These are phyloP conservation scores for Nomada fabriciana DNA, from an alignment of 2,888 invertebrate species.

Conservation along the genomic window DNA sequence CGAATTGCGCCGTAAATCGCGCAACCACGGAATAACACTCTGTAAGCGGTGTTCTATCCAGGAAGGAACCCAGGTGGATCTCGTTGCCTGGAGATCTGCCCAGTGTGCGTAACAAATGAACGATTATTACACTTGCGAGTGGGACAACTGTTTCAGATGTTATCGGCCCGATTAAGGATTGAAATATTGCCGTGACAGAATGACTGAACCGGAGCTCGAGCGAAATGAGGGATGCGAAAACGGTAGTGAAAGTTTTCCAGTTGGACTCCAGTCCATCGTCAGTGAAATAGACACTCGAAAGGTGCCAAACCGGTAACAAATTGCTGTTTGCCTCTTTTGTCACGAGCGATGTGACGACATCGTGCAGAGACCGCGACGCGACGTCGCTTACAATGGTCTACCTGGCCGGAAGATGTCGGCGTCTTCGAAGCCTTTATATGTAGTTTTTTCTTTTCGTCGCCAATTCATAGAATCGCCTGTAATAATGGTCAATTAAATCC, in stretches of 20 bases:
- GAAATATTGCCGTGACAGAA: background rate
- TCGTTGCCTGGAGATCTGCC: background rate
- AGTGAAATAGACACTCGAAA: constrained; percentile 35
- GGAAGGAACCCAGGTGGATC: background rate
- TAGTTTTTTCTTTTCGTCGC: constrained; percentile 5
- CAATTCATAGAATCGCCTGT: constrained; percentile 15
- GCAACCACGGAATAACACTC: constrained; percentile 7
- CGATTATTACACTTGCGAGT: too few relatives aligned
- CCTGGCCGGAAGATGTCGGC: constrained; percentile 45
- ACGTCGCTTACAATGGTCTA: constrained; percentile 34
- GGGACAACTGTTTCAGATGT: too few relatives aligned
- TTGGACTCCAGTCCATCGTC: background rate
- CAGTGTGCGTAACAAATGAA: too few relatives aligned
- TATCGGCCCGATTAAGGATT: background rate
- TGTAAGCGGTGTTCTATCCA: background rate
- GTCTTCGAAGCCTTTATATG: constrained; percentile 40
- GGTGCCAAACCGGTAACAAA: constrained; percentile 56
- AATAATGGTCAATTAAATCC: constrained; percentile 68
- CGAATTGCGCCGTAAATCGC: constrained; percentile 42
- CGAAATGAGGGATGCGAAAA: constrained; percentile 2
- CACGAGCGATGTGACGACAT: constrained; percentile 50
- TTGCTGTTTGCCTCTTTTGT: constrained; percentile 53
- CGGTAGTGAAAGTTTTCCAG: constrained; percentile 29
- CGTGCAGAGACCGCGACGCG: constrained; percentile 35
- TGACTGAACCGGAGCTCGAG: background rate